These are phyloP conservation scores for Clepsis dumicolana DNA, from an alignment of 2,888 invertebrate genomes.

Conservation along the genomic window DNA sequence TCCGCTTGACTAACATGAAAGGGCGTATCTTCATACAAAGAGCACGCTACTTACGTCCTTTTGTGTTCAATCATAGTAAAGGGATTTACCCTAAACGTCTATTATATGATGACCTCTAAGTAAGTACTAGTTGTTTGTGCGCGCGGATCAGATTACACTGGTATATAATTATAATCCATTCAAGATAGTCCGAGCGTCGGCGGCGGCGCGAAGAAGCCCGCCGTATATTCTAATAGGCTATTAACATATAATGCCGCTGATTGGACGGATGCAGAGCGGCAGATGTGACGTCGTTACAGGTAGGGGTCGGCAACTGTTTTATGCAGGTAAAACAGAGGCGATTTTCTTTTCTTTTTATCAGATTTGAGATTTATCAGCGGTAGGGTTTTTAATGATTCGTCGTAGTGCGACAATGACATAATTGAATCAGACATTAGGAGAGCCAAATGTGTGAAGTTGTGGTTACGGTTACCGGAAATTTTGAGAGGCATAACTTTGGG, in stretches of 20 bases:
- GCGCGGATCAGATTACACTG: conserved; percentile 55
- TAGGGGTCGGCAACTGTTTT: conserved; percentile 24
- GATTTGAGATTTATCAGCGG: too few relatives aligned
- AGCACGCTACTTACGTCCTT: too few relatives aligned
- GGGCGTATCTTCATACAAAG: too few relatives aligned
- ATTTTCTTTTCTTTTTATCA: too few relatives aligned
- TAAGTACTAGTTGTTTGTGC: conserved; percentile 48
- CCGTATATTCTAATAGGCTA: conserved; percentile 84
- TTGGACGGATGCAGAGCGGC: conserved; percentile 86
- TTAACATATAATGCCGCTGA: conserved; percentile 87
- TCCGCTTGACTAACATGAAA: too few relatives aligned
- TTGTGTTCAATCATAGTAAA: not conserved
- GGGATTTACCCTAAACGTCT: conserved; percentile 55
- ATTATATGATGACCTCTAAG: conserved; percentile 54
- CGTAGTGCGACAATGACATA: not conserved
- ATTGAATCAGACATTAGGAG: too few relatives aligned
- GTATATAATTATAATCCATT: conserved; percentile 57
- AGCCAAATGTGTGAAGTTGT: too few relatives aligned
- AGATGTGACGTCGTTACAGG: conserved; percentile 70
- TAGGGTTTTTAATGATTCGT: not conserved
- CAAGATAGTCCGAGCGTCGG: conserved; percentile 61
- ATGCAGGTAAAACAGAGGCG: not conserved
- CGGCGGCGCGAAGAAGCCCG: conserved; percentile 73
- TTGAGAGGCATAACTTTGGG: too few relatives aligned
- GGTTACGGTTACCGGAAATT: too few relatives aligned